Base-by-base conservation (phyloP, 2,113 vertebrate species). In the Takifugu bimaculatus region DNA sequence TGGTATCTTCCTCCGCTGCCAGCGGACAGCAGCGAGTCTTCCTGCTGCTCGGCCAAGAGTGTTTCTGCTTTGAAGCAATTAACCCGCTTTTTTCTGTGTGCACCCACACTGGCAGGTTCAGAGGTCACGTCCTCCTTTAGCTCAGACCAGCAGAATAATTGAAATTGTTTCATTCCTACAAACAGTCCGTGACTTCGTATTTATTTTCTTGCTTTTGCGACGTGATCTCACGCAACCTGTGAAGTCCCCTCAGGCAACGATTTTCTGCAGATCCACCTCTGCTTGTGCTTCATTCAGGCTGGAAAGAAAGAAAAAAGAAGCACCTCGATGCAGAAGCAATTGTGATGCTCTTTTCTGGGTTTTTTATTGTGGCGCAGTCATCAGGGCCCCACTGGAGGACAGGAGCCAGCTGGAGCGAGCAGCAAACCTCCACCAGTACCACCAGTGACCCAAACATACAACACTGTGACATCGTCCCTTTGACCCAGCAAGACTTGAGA, bases 361-460 rank as follows among this genome's bases (percentile, higher is more conserved):
- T 29, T 29, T 29, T 32, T 3, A 32, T 32, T 32, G 5, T 32
- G 2, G 1, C 6, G 74, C 68, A 60, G 35, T 1, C 73, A 63
- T 55, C 54, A 59, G 72, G 80, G 67, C 72, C 68, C 60, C 0
- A 15, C 60, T 54, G 77, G 70, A 89, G 80, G 87, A 85, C 5
- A 53, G 4, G 26, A 14, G 86, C 87, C 86, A 26, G 56, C 58
- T 35, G 35, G 9, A 39, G 35, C 7, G 35, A 39, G 35, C 6
- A 13, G 81, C 86, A 82, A 86, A 73, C 75, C 80, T 79, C 10
- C 68, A 56, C 72, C 77, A 69, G 76, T 13, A 61, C 52, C 52
- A 77, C 72, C 68, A 68, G 65, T 20, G 20, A 20, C 20, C 20
- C 20, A 20, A 20, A 20, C 20, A 20, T 20, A 20, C 20, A 20